A percentile compares a stretch with the other conserved stretches of the same genome.
These are phyloP conservation scores for Dinoponera quadriceps DNA, from an alignment of 1,140 invertebrate species.

Conservation along the genomic window DNA sequence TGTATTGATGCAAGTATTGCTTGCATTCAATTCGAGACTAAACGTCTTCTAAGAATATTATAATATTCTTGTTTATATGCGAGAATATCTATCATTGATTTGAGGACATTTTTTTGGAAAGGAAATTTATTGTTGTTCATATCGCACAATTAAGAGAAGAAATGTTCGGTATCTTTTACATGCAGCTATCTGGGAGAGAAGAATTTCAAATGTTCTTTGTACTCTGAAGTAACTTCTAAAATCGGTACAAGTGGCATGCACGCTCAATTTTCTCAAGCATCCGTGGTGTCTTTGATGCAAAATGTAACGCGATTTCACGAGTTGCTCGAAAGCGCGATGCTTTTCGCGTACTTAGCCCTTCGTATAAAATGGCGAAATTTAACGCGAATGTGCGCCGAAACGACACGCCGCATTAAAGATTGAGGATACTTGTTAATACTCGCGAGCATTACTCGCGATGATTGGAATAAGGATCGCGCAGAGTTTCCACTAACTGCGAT, in stretches of 20 bases:
- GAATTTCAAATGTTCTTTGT: neutral
- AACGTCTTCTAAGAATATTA: too few relatives aligned
- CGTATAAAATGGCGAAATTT: conserved; percentile 5
- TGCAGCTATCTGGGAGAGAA: neutral
- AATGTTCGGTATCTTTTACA: neutral
- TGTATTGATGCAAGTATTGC: too few relatives aligned
- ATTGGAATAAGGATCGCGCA: conserved; percentile 7
- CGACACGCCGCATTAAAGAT: conserved; percentile 15
- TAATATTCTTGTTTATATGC: too few relatives aligned
- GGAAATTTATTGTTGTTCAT: neutral
- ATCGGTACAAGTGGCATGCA: neutral
- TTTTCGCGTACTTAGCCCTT: conserved; percentile 2
- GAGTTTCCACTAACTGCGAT: conserved; percentile 23
- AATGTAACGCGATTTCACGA: conserved; percentile 30
- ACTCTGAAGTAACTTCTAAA: conserved; percentile 6
- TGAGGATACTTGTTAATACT: conserved; percentile 14
- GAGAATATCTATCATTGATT: too few relatives aligned
- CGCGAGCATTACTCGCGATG: neutral
- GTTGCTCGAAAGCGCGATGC: neutral
- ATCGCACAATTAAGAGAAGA: neutral
- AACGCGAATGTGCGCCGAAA: conserved; percentile 2
- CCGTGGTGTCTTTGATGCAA: conserved; percentile 9
- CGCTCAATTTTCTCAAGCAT: neutral
- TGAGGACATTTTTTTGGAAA: too few relatives aligned
- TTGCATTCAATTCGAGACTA: too few relatives aligned